Percentiles rank a stretch among this genome's conserved stretches.
These are phyloP conservation scores for Aphaenogaster rudis DNA, from an alignment of 1,140 invertebrate species.

Conservation along the genomic window DNA sequence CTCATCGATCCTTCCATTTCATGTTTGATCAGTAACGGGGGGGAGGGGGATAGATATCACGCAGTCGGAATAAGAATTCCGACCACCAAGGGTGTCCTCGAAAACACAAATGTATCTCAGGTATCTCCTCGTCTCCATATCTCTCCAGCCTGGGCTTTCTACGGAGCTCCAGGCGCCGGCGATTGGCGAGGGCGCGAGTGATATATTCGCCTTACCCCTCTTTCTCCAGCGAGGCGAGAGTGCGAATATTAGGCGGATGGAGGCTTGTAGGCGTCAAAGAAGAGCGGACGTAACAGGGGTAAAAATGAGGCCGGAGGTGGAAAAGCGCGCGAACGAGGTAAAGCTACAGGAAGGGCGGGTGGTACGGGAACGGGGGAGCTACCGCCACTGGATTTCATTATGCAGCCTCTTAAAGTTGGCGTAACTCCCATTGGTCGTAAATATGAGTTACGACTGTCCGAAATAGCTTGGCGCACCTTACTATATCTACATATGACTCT, in stretches of 20 bases:
- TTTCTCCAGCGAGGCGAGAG: conserved; percentile 29
- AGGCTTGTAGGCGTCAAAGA: conserved; percentile 65
- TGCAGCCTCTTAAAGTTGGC: conserved; percentile 85
- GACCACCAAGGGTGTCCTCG: neutral
- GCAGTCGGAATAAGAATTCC: neutral
- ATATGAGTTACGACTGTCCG: conserved; percentile 83
- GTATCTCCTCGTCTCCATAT: conserved; percentile 1
- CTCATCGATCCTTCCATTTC: neutral
- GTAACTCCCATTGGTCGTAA: conserved; percentile 84
- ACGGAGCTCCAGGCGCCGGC: neutral
- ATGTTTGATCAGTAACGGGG: neutral
- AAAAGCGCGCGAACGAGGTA: conserved; percentile 62
- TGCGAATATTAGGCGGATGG: conserved; percentile 76
- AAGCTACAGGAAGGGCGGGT: conserved; percentile 42
- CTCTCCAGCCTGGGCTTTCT: conserved; percentile 26
- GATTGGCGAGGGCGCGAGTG: conserved; percentile 29
- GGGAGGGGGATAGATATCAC: neutral
- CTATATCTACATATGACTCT: conserved; percentile 71
- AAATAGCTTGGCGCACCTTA: conserved; percentile 80
- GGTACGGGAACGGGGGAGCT: conserved; percentile 46
- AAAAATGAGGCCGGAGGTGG: conserved; percentile 62
- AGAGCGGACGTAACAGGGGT: conserved; percentile 13
- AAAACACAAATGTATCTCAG: neutral
- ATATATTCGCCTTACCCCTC: conserved; percentile 53
- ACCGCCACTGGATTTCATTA: conserved; percentile 82